Evolutionary conservation across 2,797 vertebrate genomes (phyloP), one percentile per base, ranked within the genome.

Genomic region (Aplochiton taeniatus): DNA sequence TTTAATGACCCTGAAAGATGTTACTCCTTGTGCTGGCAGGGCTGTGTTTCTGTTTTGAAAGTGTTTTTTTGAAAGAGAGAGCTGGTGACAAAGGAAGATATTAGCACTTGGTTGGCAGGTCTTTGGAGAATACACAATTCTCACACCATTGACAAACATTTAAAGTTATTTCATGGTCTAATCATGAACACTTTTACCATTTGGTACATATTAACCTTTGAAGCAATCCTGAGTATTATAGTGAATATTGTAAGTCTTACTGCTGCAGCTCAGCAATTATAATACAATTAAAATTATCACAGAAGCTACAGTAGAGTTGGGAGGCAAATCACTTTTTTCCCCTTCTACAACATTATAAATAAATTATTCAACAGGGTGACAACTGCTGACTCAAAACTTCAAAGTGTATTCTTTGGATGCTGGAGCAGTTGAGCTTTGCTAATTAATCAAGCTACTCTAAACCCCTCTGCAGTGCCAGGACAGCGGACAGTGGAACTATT

Each of bases 381-480:
- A 83, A 80, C 63, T 82, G 75, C 81, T 87, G 79, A 84, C 75
- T 81, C 70, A 20, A 67, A 72, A 82, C 72, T 74, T 83, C 74
- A 83, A 83, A 79, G 72, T 73, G 61, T 53, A 17, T 58, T 56
- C 73, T 66, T 74, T 66, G 41, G 58, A 57, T 54, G 60, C 50
- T 10, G 74, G 61, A 75, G 67, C 18, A 59, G 58, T 51, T 9
- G 54, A 61, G 57, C 64, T 52, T 64, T 57, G 42, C 70, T 74
- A 81, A 85, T 83, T 79, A 84, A 78, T 74, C 79, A 75, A 59
- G 60, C 43, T 9, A 41, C 66, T 46, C 9, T 14, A 58, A 46
- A 67, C 74, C 73, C 52, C 70, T 65, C 19, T 12, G 69, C 20
- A 42, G 58, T 49, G 55, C 60, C 54, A 19, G 41, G 58, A 66